These are phyloP conservation scores for Torymus aiolomorphi DNA, from an alignment of 2,888 invertebrate species.

Conservation along the genomic window DNA sequence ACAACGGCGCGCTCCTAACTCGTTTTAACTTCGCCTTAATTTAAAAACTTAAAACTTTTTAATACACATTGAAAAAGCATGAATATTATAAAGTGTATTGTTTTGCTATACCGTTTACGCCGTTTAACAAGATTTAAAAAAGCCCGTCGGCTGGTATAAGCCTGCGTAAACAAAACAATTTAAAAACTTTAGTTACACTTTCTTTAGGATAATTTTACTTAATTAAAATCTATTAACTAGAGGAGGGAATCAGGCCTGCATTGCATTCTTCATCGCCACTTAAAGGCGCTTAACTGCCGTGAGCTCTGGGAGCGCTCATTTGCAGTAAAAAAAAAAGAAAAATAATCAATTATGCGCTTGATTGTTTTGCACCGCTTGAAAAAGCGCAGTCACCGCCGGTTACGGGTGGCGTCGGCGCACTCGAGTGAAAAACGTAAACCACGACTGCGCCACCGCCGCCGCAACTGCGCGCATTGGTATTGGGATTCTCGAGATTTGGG, in stretches of 20 bases:
- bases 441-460: not conserved
- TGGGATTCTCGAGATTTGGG: conserved; percentile 58
- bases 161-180: too few relatives aligned
- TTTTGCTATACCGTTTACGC: too few relatives aligned
- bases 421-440: conserved; percentile 19
- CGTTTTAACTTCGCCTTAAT: too few relatives aligned
- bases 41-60: too few relatives aligned
- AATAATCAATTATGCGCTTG: conserved; percentile 23
- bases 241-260: conserved; percentile 3
- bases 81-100: too few relatives aligned
- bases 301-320: conserved; percentile 14
- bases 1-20: too few relatives aligned
- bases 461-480: conserved; percentile 15
- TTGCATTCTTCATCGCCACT: conserved; percentile 9
- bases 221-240: not conserved
- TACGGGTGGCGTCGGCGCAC: not conserved
- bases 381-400: conserved; percentile 1
- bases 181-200: too few relatives aligned
- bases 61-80: too few relatives aligned
- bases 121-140: too few relatives aligned
- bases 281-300: conserved; percentile 4
- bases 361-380: conserved; percentile 29
- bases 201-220: too few relatives aligned
- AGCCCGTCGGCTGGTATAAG: too few relatives aligned
- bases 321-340: conserved; percentile 7